Evolutionary conservation across 1,140 invertebrate genomes (phyloP).

Genomic region (Polypedilum pembai): DNA sequence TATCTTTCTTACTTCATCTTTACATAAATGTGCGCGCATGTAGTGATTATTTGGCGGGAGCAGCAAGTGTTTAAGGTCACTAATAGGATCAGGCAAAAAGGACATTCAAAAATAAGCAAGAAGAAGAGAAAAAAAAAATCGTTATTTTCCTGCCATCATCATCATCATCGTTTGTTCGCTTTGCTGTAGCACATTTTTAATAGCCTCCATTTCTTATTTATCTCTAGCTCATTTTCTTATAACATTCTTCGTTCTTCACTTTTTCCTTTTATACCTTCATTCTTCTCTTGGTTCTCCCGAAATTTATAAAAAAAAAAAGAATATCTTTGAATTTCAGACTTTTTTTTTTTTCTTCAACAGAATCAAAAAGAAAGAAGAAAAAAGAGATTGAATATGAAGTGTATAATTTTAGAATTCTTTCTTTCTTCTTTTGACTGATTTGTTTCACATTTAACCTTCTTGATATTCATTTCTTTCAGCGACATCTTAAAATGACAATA

Average conservation of each 20-base stretch:
- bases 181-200: slow-evolving; percentile 15
- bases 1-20: neutral
- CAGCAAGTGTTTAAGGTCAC: neutral
- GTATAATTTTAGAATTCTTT: slow-evolving; percentile 11
- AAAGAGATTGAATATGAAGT: neutral
- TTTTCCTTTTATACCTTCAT: neutral
- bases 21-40: neutral
- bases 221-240: slow-evolving; percentile 1
- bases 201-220: slow-evolving; percentile 9
- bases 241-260: neutral
- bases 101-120: neutral
- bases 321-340: neutral
- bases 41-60: neutral
- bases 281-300: neutral
- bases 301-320: neutral
- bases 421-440: slow-evolving; percentile 11
- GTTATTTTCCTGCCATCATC: slow-evolving; percentile 5
- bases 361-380: neutral
- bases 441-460: slow-evolving; percentile 5
- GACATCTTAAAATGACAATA: neutral
- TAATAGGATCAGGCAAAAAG: neutral
- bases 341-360: neutral
- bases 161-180: neutral
- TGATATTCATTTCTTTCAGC: neutral
- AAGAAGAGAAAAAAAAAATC: neutral